These are phyloP conservation scores for Stenotaenia linearis DNA, from an alignment of 2,888 invertebrate genomes.

Conservation along the genomic window DNA sequence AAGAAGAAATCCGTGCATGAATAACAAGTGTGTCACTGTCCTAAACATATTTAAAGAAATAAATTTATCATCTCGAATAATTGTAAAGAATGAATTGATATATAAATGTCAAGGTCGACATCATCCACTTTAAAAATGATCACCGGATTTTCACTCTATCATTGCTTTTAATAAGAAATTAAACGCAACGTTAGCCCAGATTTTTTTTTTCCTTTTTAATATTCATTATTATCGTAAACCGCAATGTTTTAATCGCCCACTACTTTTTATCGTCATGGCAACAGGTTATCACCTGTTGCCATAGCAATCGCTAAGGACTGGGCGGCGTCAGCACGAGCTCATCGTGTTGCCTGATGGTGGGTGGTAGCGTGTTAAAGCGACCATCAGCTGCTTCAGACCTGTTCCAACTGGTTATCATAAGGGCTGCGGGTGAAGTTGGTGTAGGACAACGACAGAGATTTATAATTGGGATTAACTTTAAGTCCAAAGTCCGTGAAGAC, in stretches of 20 bases:
- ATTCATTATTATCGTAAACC: background rate
- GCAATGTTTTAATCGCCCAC: background rate
- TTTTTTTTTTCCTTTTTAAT: background rate
- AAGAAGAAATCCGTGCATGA: background rate
- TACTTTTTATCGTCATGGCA: background rate
- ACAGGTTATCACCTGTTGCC: background rate
- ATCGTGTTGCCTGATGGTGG: background rate
- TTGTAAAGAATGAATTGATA: background rate
- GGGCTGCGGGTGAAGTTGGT: background rate
- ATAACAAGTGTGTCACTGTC: background rate
- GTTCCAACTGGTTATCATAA: background rate
- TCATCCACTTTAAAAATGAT: background rate
- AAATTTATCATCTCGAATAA: background rate
- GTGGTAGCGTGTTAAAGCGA: background rate
- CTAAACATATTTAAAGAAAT: background rate
- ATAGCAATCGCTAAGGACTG: background rate
- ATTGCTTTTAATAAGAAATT: background rate
- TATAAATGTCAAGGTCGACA: slow-evolving; percentile 4
- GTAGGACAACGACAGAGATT: background rate
- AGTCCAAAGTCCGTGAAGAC: background rate
- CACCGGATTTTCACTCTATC: slow-evolving; percentile 9
- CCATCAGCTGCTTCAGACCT: background rate
- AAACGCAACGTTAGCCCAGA: background rate
- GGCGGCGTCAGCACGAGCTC: slow-evolving; percentile 5
- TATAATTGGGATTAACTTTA: background rate